A percentile compares a stretch with the other conserved stretches of the same genome.
Evolutionary conservation across 2,888 invertebrate genomes (phyloP).

Genomic region (Xestia ashworthii): DNA sequence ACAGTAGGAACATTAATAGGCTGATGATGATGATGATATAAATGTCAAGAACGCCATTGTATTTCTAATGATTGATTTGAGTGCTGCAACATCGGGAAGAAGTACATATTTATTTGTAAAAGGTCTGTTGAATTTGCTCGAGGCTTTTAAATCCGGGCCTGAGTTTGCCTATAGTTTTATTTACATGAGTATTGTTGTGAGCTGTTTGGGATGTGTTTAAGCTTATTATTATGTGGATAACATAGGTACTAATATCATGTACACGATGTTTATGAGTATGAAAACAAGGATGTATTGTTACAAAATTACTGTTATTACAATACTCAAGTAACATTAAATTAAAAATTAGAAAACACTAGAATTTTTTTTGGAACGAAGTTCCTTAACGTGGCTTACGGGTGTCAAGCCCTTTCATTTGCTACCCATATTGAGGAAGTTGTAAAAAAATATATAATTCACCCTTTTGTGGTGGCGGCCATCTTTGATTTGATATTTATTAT

Average conservation of each 20-base stretch:
- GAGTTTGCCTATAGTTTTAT: slow-evolving; percentile 33
- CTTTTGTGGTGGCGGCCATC: too few relatives aligned
- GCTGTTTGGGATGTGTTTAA: slow-evolving; percentile 29
- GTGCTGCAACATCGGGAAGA: background rate
- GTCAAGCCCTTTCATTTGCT: too few relatives aligned
- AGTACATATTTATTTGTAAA: background rate
- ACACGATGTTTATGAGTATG: background rate
- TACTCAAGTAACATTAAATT: too few relatives aligned
- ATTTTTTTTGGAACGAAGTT: too few relatives aligned
- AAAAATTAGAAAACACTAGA: too few relatives aligned
- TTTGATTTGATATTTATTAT: too few relatives aligned
- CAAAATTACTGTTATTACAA: background rate
- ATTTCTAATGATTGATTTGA: background rate
- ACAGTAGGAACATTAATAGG: too few relatives aligned
- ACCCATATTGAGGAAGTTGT: too few relatives aligned
- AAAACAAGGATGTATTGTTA: background rate
- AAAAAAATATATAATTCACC: too few relatives aligned
- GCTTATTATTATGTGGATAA: slow-evolving; percentile 37
- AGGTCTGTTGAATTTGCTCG: background rate
- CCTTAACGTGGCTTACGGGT: too few relatives aligned
- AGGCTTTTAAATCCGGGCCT: background rate
- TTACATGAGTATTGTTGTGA: slow-evolving; percentile 20
- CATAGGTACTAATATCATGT: background rate
- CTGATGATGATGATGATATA: too few relatives aligned
- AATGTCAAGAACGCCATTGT: background rate